Conservation (phyloP, 2,888 invertebrate genomes). For the Eretmocerus hayati region DNA sequence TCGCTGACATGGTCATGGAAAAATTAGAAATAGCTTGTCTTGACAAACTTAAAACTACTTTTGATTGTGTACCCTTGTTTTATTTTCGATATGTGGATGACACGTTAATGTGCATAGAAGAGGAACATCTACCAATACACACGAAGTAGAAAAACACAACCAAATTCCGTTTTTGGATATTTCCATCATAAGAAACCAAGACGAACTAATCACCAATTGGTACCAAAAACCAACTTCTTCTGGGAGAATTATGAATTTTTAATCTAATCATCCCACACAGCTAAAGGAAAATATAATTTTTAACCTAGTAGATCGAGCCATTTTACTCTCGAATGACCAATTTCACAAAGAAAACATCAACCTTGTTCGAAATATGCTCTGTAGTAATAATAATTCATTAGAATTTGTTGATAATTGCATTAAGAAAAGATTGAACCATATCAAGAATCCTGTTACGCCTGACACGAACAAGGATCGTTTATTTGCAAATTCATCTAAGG, state of each 20-base stretch:
- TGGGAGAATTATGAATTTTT: background rate
- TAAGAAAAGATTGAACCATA: background rate
- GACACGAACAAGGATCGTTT: background rate
- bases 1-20: background rate
- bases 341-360: background rate
- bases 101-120: background rate
- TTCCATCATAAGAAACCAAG: background rate
- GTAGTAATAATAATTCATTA: background rate
- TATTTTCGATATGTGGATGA: background rate
- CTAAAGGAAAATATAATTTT: background rate
- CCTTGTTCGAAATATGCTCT: background rate
- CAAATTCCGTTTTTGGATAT: background rate
- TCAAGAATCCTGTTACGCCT: background rate
- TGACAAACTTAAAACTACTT: background rate
- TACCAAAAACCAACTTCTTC: background rate
- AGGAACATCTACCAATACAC: background rate
- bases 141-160: slow-evolving; percentile 22
- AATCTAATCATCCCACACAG: background rate
- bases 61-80: background rate
- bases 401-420: background rate
- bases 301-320: background rate
- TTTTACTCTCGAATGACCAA: background rate
- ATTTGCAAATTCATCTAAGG: background rate
- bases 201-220: background rate
- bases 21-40: background rate